Base-by-base conservation (phyloP, 2,888 invertebrate species). In the Brachypalpus laphriformis region DNA sequence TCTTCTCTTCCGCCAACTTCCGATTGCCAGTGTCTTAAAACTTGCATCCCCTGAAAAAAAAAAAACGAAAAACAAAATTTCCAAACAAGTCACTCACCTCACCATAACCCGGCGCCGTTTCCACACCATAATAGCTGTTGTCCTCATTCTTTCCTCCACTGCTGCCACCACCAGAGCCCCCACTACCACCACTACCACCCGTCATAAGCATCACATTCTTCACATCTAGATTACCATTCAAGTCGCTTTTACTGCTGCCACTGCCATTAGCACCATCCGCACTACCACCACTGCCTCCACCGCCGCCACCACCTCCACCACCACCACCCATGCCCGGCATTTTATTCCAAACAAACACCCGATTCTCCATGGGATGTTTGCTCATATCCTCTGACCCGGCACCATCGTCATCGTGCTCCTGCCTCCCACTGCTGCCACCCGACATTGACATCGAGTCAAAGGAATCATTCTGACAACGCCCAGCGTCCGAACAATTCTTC, bases 321-420 rank as follows among this genome's bases (percentile, higher is more conserved):
- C 87, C 88, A 1, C 88, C 88, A 1, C 87, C 88, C 34, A 89
- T 87, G 66, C 89, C 89, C 22, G 93, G 93, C 71, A 95, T 94
- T 89, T 95, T 95, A 90, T 96, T 96, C 96, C 96, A 96, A 25
- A 96, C 96, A 91, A 96, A 96, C 16, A 96, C 96, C 54, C 95
- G 94, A 89, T 96, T 96, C 90, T 96, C 96, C 96, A 96, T 96
- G 0, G 96, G 95, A 91, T 96, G 96, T 6, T 87, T 94, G 31
- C 51, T 81, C 83, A 76, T 72, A 42, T 80, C 76, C 94, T 88
- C 90, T 25, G 91, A 90, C 70, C 89, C 88, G 63, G 88, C 88
- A 68, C 88, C 88, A 47, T 77, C 85, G 54, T 92, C 91, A 45
- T 91, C 91, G 47, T 87, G 87, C 54, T 78, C 87, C 51, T 80